phyloP scores from a whole-genome alignment of 2,113 vertebrate species.

The Oncorhynchus gorbuscha region DNA sequence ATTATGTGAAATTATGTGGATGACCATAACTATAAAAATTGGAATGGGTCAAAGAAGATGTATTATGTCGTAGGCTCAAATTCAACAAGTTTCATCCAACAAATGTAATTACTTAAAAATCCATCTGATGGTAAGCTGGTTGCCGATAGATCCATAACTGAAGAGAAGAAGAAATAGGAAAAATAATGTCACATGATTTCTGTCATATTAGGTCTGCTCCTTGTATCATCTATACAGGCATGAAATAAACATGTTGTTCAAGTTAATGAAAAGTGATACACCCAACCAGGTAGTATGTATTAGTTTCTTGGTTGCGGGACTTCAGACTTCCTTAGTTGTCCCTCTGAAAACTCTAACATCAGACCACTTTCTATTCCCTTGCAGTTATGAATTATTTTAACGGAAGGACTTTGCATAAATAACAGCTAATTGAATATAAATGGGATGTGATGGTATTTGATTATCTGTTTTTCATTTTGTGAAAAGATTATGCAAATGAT shows the following conservation, averaged over 20 bases:
- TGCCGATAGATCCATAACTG: background rate
- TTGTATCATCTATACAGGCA: background rate
- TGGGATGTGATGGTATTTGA: slow-evolving; percentile 76
- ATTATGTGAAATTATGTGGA: slow-evolving; percentile 40
- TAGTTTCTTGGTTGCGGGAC: slow-evolving; percentile 13
- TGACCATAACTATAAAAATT: slow-evolving; percentile 13
- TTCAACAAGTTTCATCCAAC: background rate
- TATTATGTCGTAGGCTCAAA: slow-evolving; percentile 6
- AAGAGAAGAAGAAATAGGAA: background rate
- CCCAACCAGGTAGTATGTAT: background rate
- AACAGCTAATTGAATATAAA: slow-evolving; percentile 78
- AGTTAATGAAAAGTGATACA: slow-evolving; percentile 1
- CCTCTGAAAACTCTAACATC: slow-evolving; percentile 38
- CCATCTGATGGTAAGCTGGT: background rate
- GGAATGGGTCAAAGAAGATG: slow-evolving; percentile 4
- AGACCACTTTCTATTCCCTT: slow-evolving; percentile 54
- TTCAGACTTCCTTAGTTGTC: slow-evolving; percentile 35
- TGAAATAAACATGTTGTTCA: background rate
- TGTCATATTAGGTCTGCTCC: too few relatives aligned
- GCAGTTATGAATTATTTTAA: slow-evolving; percentile 61
- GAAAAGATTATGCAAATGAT: slow-evolving; percentile 78
- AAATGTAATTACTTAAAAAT: background rate
- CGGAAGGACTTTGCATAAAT: slow-evolving; percentile 73
- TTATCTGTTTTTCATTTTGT: slow-evolving; percentile 78
- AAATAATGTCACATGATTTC: background rate